Conservation (phyloP, 1,140 invertebrate species). For the Anoplophora glabripennis region DNA sequence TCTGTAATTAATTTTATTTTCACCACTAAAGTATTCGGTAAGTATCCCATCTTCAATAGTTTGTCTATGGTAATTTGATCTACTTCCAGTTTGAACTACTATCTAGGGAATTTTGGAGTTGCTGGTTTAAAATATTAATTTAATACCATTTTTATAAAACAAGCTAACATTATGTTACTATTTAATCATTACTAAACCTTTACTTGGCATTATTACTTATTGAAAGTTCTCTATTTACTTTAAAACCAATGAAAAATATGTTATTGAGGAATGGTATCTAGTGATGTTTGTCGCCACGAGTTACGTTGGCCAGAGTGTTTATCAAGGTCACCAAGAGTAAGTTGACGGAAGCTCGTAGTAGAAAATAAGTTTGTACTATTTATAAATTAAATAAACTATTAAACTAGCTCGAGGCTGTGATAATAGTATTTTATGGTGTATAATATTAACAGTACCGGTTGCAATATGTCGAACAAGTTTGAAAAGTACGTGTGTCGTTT, state of each 20-base stretch:
- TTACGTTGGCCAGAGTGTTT: not conserved
- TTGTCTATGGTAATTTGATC: too few species aligned
- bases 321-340: constrained; percentile 1
- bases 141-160: not conserved
- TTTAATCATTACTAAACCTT: not conserved
- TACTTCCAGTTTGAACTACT: too few species aligned
- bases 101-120: too few species aligned
- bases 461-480: constrained; percentile 63
- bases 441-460: constrained; percentile 25
- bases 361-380: constrained; percentile 10
- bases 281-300: too few species aligned
- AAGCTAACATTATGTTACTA: not conserved
- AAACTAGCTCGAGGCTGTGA: constrained; percentile 34
- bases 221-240: constrained; percentile 1
- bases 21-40: too few species aligned
- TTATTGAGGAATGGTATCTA: too few species aligned
- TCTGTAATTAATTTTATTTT: too few species aligned
- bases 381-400: constrained; percentile 14
- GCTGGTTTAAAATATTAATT: not conserved
- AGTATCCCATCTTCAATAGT: too few species aligned
- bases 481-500: constrained; percentile 55
- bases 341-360: constrained; percentile 6
- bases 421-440: constrained; percentile 38
- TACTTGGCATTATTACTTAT: too few species aligned
- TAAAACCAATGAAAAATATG: not conserved